Evolutionary conservation across 2,797 vertebrate genomes (phyloP).

Genomic region (Eupleurogrammus muticus): DNA sequence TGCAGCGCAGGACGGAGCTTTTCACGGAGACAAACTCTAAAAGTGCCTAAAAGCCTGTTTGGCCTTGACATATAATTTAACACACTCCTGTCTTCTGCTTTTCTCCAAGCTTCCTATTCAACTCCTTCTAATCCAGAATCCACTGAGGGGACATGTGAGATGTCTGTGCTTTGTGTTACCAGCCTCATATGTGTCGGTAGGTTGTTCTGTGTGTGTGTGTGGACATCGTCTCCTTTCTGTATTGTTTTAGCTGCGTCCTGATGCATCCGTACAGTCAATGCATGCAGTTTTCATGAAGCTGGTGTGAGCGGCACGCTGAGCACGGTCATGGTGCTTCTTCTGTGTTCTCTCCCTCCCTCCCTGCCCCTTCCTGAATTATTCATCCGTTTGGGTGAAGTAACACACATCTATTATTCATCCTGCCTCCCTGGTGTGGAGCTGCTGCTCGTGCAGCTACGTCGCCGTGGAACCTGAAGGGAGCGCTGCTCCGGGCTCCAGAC

Average conservation of each 20-base stretch:
- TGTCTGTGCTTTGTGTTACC: conserved; percentile 8
- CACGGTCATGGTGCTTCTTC: conserved; percentile 39
- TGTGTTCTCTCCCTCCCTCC: conserved; percentile 37
- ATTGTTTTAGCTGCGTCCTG: background rate
- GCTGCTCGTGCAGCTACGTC: conserved; percentile 49
- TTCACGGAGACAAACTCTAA: conserved; percentile 23
- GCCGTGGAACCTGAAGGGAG: conserved; percentile 63
- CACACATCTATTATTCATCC: conserved; percentile 72
- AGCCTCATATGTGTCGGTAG: background rate
- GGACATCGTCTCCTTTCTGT: background rate
- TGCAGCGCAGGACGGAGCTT: conserved; percentile 9
- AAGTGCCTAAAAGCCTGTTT: conserved; percentile 23
- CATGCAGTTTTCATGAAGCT: conserved; percentile 40
- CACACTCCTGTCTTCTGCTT: conserved; percentile 24
- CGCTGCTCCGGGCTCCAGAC: conserved; percentile 46
- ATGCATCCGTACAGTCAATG: background rate
- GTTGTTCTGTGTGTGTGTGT: background rate
- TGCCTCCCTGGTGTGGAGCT: conserved; percentile 54
- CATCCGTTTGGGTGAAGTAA: conserved; percentile 69
- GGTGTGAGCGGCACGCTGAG: conserved; percentile 20
- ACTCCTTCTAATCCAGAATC: conserved; percentile 36
- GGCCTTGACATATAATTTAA: conserved; percentile 38
- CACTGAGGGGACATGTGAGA: conserved; percentile 7
- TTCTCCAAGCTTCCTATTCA: conserved; percentile 31
- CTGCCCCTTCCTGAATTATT: conserved; percentile 64